A percentile compares a stretch with the other conserved stretches of the same genome.
phyloP scores from a whole-genome alignment of 2,888 invertebrate species.

The Beris morrisii region DNA sequence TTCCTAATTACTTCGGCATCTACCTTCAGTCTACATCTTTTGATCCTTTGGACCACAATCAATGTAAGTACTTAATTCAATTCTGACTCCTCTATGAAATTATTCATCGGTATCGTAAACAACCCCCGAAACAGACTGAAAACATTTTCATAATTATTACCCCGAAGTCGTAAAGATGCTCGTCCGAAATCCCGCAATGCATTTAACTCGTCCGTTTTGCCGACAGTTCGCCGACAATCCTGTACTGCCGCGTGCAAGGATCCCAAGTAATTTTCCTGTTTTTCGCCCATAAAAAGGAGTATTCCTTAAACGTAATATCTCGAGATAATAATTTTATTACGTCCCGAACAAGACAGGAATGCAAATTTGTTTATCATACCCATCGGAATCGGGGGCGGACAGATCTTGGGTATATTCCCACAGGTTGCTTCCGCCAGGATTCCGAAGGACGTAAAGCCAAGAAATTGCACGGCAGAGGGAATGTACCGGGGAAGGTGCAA shows the following conservation, averaged over 20 bases:
- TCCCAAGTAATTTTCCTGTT: conserved; percentile 36
- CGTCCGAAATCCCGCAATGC: conserved; percentile 30
- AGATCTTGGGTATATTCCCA: background rate
- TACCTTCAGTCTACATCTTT: background rate
- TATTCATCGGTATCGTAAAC: background rate
- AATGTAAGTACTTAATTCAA: background rate
- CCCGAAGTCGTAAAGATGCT: background rate
- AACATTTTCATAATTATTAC: conserved; percentile 9
- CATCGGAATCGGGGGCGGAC: conserved; percentile 20
- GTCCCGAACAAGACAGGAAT: conserved; percentile 36
- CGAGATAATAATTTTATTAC: conserved; percentile 39
- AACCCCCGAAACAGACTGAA: conserved; percentile 4
- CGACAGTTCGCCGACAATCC: conserved; percentile 9
- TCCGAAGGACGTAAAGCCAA: background rate
- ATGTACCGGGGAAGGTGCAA: background rate
- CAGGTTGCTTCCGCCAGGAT: background rate
- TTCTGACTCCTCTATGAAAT: background rate
- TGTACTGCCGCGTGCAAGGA: conserved; percentile 2
- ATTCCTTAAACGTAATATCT: conserved; percentile 37
- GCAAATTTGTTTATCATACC: conserved; percentile 39
- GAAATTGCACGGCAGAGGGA: background rate
- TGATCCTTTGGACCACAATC: background rate
- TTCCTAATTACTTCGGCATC: background rate
- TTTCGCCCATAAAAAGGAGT: conserved; percentile 33
- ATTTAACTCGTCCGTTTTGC: conserved; percentile 28